Evolutionary conservation across 1,140 invertebrate species (phyloP).

Genomic region (Vanessa tameamea): DNA sequence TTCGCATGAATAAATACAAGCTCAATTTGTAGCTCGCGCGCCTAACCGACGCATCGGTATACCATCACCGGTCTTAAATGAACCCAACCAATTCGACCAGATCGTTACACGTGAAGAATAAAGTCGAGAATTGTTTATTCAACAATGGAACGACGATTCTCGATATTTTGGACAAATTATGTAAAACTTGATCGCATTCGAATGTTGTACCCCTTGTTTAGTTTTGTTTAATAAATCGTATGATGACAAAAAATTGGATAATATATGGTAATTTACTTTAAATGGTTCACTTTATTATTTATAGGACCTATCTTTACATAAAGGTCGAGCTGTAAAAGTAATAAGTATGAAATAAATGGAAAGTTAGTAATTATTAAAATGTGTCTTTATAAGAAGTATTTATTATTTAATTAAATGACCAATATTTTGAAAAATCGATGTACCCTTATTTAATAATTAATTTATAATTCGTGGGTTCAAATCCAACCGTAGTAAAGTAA

Average conservation of each 20-base stretch:
- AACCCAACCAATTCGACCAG: conserved; percentile 47
- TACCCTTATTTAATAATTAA: too few relatives aligned
- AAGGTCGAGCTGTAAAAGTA: too few relatives aligned
- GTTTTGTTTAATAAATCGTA: conserved; percentile 34
- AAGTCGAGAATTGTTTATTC: conserved; percentile 35
- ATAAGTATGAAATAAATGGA: too few relatives aligned
- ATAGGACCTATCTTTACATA: too few relatives aligned
- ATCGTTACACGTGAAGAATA: conserved; percentile 44
- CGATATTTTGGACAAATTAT: conserved; percentile 50
- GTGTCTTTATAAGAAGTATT: too few relatives aligned
- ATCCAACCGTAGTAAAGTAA: too few relatives aligned
- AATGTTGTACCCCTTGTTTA: conserved; percentile 35
- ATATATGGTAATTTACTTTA: conserved; percentile 9
- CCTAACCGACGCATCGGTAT: conserved; percentile 66
- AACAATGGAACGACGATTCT: conserved; percentile 39
- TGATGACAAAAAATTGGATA: conserved; percentile 10
- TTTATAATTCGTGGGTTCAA: too few relatives aligned
- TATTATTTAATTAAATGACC: too few relatives aligned
- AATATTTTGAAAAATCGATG: too few relatives aligned
- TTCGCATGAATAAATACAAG: conserved; percentile 78
- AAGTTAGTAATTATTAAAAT: too few relatives aligned
- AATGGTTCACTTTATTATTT: not conserved
- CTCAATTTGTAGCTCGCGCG: conserved; percentile 76
- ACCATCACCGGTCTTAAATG: conserved; percentile 58
- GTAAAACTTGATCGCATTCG: conserved; percentile 52